phyloP scores from a whole-genome alignment of 2,113 vertebrate genomes.

The Eupsittula cactorum region DNA sequence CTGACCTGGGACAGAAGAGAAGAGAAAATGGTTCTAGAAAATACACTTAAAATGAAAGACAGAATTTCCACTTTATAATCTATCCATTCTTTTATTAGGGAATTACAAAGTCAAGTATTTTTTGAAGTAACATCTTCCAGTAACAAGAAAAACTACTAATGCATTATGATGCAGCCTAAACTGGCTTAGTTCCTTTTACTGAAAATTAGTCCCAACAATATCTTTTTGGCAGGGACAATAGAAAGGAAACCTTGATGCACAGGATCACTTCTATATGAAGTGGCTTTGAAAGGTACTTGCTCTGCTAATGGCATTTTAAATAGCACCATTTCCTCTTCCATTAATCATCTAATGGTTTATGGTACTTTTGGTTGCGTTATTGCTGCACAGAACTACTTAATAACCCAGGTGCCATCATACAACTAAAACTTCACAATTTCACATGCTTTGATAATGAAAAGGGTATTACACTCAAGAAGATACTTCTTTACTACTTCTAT shows the following conservation, averaged over 20 bases:
- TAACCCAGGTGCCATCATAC: neutral
- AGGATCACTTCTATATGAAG: neutral
- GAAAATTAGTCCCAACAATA: neutral
- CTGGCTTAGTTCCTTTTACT: neutral
- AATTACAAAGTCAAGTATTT: neutral
- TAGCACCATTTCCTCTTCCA: neutral
- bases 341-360: neutral
- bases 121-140: neutral
- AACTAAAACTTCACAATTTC: neutral
- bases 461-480: neutral
- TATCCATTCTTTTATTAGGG: neutral
- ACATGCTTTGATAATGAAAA: neutral
- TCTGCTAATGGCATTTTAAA: constrained; percentile 7
- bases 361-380: neutral
- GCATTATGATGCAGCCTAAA: neutral
- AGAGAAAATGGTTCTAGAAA: neutral
- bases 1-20: neutral
- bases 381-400: neutral
- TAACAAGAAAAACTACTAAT: neutral
- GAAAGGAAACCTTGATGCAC: neutral
- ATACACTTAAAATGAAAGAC: neutral
- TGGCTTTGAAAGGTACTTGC: neutral
- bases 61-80: neutral
- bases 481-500: neutral
- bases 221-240: neutral